phyloP scores from a whole-genome alignment of 2,888 invertebrate genomes.

The Zhengitettix transpicula region DNA sequence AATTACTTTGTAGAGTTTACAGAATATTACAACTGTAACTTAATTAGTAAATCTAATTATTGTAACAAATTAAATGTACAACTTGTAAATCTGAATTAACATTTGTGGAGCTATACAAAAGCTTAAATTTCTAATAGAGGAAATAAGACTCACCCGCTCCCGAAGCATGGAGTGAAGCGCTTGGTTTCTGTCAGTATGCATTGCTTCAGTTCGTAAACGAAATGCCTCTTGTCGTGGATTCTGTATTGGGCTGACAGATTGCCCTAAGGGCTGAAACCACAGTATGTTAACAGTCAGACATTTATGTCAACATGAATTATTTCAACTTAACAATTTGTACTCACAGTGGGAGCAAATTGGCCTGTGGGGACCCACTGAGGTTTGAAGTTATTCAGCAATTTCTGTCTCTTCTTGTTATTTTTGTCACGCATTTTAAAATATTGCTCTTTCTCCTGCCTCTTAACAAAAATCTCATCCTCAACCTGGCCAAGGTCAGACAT shows the following conservation, averaged over 20 bases:
- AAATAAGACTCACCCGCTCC: conserved; percentile 20
- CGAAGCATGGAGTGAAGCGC: conserved; percentile 33
- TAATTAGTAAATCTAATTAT: too few relatives aligned
- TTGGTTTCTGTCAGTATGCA: conserved; percentile 14
- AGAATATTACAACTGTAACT: too few relatives aligned
- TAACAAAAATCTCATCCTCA: conserved; percentile 95
- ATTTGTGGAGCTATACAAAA: too few relatives aligned
- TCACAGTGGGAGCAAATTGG: conserved; percentile 63
- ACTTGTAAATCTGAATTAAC: too few relatives aligned
- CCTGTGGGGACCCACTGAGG: conserved; percentile 56
- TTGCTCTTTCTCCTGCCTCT: conserved; percentile 71
- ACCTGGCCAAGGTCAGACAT: conserved; percentile 83
- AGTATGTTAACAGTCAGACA: not conserved
- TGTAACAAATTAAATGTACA: not conserved
- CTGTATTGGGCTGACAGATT: conserved; percentile 29
- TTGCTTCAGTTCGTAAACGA: conserved; percentile 38
- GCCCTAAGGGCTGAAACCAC: conserved; percentile 37
- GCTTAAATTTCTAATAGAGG: too few relatives aligned
- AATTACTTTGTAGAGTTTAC: too few relatives aligned
- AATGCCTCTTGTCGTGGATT: conserved; percentile 66
- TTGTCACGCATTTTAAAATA: conserved; percentile 64
- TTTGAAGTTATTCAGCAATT: conserved; percentile 27
- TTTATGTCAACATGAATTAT: not conserved
- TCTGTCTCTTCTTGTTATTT: conserved; percentile 39
- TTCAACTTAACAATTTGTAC: conserved; percentile 12